phyloP scores from a whole-genome alignment of 2,888 invertebrate species.

The Oeneis ivallda region DNA sequence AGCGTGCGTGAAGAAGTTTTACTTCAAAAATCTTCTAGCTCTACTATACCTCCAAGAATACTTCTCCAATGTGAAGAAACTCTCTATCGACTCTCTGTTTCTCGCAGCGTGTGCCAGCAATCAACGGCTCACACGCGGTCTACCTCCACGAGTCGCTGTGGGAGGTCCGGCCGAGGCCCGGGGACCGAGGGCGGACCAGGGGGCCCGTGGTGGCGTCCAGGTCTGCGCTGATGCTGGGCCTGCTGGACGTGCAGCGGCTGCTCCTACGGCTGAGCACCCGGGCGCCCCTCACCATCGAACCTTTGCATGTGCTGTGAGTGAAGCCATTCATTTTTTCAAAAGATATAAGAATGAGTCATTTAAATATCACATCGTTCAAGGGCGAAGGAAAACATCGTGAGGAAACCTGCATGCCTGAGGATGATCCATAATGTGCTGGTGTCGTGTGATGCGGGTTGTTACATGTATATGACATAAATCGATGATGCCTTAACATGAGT shows the following conservation, averaged over 20 bases:
- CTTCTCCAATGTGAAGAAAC: too few relatives aligned
- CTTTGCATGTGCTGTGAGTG: conserved; percentile 62
- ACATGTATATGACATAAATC: too few relatives aligned
- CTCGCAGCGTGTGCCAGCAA: conserved; percentile 63
- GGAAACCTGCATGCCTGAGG: too few relatives aligned
- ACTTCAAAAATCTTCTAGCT: too few relatives aligned
- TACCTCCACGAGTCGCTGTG: conserved; percentile 90
- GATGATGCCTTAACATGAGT: too few relatives aligned
- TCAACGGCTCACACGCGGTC: conserved; percentile 79
- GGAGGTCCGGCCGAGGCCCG: conserved; percentile 77
- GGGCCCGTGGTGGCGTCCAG: conserved; percentile 75
- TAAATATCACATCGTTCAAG: too few relatives aligned
- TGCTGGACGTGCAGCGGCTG: conserved; percentile 92
- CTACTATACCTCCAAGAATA: too few relatives aligned
- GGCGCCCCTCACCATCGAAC: conserved; percentile 55
- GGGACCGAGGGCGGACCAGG: conserved; percentile 32
- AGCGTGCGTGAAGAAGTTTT: too few relatives aligned
- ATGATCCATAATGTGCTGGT: too few relatives aligned
- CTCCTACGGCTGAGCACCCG: conserved; percentile 85
- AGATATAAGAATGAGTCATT: neutral
- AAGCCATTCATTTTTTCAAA: neutral
- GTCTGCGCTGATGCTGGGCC: conserved; percentile 93
- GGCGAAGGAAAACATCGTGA: too few relatives aligned
- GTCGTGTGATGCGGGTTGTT: too few relatives aligned
- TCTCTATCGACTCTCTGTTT: neutral